phyloP scores from a whole-genome alignment of 2,888 invertebrate genomes.

The Pyrrhosoma nymphula region DNA sequence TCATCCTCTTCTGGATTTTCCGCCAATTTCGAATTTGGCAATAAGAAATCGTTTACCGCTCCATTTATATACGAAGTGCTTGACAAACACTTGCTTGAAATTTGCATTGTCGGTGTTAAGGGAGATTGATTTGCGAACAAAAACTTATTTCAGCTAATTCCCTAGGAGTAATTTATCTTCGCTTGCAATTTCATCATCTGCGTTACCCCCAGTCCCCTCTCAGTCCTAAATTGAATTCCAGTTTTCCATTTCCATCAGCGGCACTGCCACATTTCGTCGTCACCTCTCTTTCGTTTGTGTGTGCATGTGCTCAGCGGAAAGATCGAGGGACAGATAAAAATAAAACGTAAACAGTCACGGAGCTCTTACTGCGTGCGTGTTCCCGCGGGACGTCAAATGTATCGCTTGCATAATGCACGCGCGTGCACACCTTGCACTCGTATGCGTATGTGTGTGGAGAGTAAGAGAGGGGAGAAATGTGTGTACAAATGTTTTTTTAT shows the following conservation, averaged over 20 bases:
- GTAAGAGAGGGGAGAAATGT: neutral
- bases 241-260: slow-evolving; percentile 43
- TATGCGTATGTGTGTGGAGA: neutral
- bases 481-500: neutral
- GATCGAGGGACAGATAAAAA: slow-evolving; percentile 7
- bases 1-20: no score
- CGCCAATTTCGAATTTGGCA: no score
- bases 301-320: neutral
- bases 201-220: neutral
- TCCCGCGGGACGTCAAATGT: neutral
- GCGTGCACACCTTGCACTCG: neutral
- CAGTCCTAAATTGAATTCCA: slow-evolving; percentile 10
- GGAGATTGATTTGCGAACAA: neutral
- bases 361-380: neutral
- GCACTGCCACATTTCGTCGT: neutral
- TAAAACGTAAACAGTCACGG: neutral
- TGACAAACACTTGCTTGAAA: neutral
- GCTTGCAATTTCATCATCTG: neutral
- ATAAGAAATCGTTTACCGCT: no score
- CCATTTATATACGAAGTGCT: neutral
- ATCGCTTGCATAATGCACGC: slow-evolving; percentile 34
- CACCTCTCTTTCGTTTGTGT: neutral
- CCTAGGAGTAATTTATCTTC: neutral
- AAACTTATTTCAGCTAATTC: neutral
- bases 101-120: neutral